Base-by-base conservation (phyloP, 2,113 vertebrate species). In the Dissostichus mawsoni region DNA sequence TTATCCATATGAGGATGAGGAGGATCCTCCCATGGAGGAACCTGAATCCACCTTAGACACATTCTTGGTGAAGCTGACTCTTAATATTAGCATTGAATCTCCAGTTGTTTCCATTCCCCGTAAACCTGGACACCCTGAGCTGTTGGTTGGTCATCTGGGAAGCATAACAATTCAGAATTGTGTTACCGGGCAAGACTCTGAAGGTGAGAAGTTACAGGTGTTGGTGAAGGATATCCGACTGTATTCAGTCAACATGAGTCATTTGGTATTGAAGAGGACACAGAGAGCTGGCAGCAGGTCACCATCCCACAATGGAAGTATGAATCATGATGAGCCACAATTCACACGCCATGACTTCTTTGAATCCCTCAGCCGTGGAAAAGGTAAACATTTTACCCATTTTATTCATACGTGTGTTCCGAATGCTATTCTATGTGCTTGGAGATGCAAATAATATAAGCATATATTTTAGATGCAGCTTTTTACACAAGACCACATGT, bases 261-360 rank as follows among this genome's bases (percentile, higher is more conserved):
- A 96, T 0, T 86, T 97, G 81, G 87, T 89, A 83, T 4, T 93
- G 79, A 94, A 90, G 59, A 94, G 89, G 78, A 50, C 74, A 18
- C 36, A 69, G 14, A 87, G 73, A 73, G 77, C 69, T 29, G 78
- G 87, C n/a, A 68, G 14, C 44, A 64, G 44, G 23, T 92, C 92
- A 23, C 83, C 94, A 8, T 87, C 81, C 57, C 82, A 61, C 59
- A 82, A 56, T 9, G 68, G 69, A 3, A 85, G 41, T 69, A 52
- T 80, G 75, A 92, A 18, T 78, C 95, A 96, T 57, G 97, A 97
- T 11, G 97, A 98, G 66, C 83, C 96, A 0, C 96, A 95, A 72
- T 99, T 99, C 77, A 99, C 98, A 8, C 96, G 98, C 1, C 95
- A 98, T 18, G 96, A 98, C 94, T 99, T 99, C 92, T 99, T 99